Evolutionary conservation across 1,140 invertebrate genomes (phyloP).

Genomic region (Caenorhabditis tropicalis): DNA sequence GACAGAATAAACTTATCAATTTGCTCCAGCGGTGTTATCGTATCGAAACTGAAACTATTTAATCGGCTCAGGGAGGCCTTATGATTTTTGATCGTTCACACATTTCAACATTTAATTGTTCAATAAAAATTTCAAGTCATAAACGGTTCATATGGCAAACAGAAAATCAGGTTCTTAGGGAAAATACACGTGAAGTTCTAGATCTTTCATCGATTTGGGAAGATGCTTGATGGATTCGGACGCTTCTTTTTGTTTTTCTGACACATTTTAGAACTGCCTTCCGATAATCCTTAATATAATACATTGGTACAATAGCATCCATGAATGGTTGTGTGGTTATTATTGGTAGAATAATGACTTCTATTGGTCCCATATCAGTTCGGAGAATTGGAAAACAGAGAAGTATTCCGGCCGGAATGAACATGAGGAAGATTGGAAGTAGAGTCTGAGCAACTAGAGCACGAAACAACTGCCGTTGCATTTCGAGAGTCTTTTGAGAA

Average conservation of each 20-base stretch:
- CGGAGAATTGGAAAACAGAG: not conserved
- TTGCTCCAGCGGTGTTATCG: not conserved
- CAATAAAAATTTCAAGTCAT: too few species aligned
- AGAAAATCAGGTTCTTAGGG: too few species aligned
- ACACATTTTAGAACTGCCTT: not conserved
- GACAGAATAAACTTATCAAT: not conserved
- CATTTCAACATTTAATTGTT: too few species aligned
- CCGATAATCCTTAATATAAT: not conserved
- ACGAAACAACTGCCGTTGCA: not conserved
- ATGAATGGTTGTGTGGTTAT: conserved; percentile 13
- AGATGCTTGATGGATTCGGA: not conserved
- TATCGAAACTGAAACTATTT: too few species aligned
- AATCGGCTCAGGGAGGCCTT: too few species aligned
- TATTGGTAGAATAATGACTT: not conserved
- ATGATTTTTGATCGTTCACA: too few species aligned
- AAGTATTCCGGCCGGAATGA: not conserved
- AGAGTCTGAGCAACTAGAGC: not conserved
- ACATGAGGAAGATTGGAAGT: conserved; percentile 5
- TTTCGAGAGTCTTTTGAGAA: not conserved
- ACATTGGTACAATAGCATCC: conserved; percentile 19
- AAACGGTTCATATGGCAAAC: too few species aligned
- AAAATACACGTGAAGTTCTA: too few species aligned
- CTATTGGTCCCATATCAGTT: not conserved
- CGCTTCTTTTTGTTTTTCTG: not conserved
- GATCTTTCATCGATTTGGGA: too few species aligned